Base-by-base conservation (phyloP, 2,888 invertebrate species). In the Lasius platythorax region DNA sequence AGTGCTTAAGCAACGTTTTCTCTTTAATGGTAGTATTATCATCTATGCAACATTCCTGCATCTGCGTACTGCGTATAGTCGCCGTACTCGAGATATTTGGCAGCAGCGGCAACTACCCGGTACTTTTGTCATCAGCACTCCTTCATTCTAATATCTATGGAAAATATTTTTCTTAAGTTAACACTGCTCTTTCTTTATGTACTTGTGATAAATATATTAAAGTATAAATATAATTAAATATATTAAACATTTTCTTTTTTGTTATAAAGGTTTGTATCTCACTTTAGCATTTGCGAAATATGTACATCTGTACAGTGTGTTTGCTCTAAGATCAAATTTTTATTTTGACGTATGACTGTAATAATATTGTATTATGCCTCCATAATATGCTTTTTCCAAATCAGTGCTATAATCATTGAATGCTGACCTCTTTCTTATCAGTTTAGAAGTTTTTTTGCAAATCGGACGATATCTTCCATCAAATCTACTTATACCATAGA, bases 1-100 rank as follows among this genome's bases (percentile, higher is more conserved):
- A n/a, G n/a, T 97, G 79, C 94, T 97, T 98, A 33, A 99, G 96
- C 0, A 98, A 98, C 0, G 98, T 98, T 94, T 98, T 98, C 91
- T 98, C 98, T 84, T 96, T 97, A 23, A 99, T 95, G 37, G 96
- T 93, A 87, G 96, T 96, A 87, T 97, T 97, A 90, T 98, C 97
- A 90, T 97, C 98, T 4, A 98, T 96, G 70, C 97, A 96, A 93
- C 97, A 97, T 82, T 96, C 96, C 83, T 97, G 96, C 67, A 98
- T 96, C 96, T 98, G 98, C 66, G 96, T 97, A 1, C 98, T 97
- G 90, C 96, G 96, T 0, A 98, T 96, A 76, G 96, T 96, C 88
- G 97, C 97, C 89, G 96, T 96, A 0, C 96, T 95, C 63, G 97
- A 96, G 91, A 96, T 96, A 18, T 96, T 95, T 18, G 95, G 93